phyloP scores from a whole-genome alignment of 2,888 invertebrate species.

The Drosophila neonasuta region DNA sequence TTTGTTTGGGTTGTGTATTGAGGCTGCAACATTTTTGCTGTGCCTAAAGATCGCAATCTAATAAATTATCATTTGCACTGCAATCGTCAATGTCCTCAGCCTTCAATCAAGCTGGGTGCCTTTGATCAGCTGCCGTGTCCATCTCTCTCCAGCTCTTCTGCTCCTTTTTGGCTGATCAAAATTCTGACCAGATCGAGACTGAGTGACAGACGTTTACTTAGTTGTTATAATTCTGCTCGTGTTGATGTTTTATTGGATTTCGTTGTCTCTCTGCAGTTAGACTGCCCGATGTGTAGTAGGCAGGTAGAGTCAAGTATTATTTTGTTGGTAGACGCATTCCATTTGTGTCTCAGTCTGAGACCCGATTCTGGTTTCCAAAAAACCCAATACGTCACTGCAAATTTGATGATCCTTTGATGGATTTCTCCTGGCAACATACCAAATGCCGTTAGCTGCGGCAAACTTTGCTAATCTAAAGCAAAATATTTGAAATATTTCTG shows the following conservation, averaged over 20 bases:
- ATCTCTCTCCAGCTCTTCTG: slow-evolving; percentile 1
- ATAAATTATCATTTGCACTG: slow-evolving; percentile 78
- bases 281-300: slow-evolving; percentile 2
- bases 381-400: slow-evolving; percentile 68
- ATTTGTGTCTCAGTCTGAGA: slow-evolving; percentile 23
- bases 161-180: slow-evolving; percentile 68
- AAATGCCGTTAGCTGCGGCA: slow-evolving; percentile 67
- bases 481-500: slow-evolving; percentile 67
- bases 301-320: slow-evolving; percentile 28
- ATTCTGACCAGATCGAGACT: slow-evolving; percentile 65
- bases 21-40: slow-evolving; percentile 45
- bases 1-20: not conserved
- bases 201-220: slow-evolving; percentile 76
- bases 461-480: slow-evolving; percentile 67
- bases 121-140: slow-evolving; percentile 73
- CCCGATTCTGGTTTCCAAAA: slow-evolving; percentile 24
- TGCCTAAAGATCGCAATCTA: slow-evolving; percentile 71
- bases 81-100: slow-evolving; percentile 70
- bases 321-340: slow-evolving; percentile 56
- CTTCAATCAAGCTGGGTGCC: slow-evolving; percentile 70
- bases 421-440: slow-evolving; percentile 51
- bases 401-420: slow-evolving; percentile 77
- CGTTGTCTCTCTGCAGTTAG: slow-evolving; percentile 24
- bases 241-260: slow-evolving; percentile 76
- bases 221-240: slow-evolving; percentile 77